Conservation (phyloP, 1,140 invertebrate genomes). For the Calephelis virginiensis region DNA sequence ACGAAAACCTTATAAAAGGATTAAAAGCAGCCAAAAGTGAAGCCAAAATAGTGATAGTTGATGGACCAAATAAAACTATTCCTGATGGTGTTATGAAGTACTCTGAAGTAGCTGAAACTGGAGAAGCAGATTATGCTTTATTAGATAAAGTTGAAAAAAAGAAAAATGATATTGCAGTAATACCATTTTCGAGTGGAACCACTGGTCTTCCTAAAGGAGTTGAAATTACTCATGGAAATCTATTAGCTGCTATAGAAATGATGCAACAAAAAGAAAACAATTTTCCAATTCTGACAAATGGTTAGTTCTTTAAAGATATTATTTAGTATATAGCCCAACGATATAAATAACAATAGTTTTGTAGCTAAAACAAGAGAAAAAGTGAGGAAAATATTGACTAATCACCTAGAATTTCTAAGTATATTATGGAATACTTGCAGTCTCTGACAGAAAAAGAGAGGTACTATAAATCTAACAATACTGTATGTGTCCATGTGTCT, state of each 20-base stretch:
- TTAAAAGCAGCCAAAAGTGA: slow-evolving; percentile 50
- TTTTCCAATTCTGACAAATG: slow-evolving; percentile 42
- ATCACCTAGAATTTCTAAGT: no score
- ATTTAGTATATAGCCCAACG: not conserved
- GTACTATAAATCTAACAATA: no score
- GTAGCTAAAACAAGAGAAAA: no score
- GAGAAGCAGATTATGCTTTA: slow-evolving; percentile 48
- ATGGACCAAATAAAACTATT: slow-evolving; percentile 42
- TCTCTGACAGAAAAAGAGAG: no score
- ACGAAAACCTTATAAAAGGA: slow-evolving; percentile 57
- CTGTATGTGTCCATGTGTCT: no score
- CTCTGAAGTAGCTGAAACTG: slow-evolving; percentile 68
- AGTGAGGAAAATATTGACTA: no score
- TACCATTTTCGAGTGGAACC: slow-evolving; percentile 91
- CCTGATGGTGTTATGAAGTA: slow-evolving; percentile 74
- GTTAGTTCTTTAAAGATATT: slow-evolving; percentile 34
- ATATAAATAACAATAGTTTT: no score
- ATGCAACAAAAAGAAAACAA: slow-evolving; percentile 40
- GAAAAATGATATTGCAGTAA: slow-evolving; percentile 75
- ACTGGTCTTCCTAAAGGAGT: slow-evolving; percentile 95
- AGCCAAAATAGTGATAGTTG: slow-evolving; percentile 69
- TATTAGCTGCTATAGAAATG: slow-evolving; percentile 82
- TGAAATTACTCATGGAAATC: slow-evolving; percentile 89
- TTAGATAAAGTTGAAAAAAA: slow-evolving; percentile 57
- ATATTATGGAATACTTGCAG: no score